Evolutionary conservation across 1,140 invertebrate genomes (phyloP), one percentile per base, ranked within the genome.

Genomic region (Brachionus manjavacas): DNA sequence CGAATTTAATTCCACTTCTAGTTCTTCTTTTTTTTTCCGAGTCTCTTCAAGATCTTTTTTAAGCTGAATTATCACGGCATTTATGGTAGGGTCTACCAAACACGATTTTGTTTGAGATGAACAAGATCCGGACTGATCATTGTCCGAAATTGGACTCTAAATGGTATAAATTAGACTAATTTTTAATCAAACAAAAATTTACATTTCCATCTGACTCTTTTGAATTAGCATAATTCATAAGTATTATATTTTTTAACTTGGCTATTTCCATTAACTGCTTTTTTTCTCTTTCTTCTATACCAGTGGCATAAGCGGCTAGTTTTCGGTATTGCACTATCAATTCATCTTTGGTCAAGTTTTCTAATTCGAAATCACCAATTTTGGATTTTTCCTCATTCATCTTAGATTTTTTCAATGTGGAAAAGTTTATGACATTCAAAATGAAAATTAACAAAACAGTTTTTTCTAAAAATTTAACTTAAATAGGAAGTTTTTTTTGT

Each of bases 11-110:
- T 83, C 81, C 3, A 49, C 25, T 83, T 83, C 49, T 23, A 68
- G 35, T 20, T 83, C 81, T 49, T 83, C 81, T 31, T 60, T 52
- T 46, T 68, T 68, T 20, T 70, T 83, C 16, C 39, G 60, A 46
- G 60, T 70, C 11, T 83, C 60, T 83, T 83, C 81, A 4, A 83
- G 20, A 9, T 83, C 81, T 70, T 83, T 68, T 68, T 60, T 68
- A 3, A 83, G 35, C 35, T 83, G 81, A 31, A 68, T 23, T 8
- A 68, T 28, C 2, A 83, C 25, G 11, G 60, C 60, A 70, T 83
- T 83, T 25, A 83, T 72, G 11, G 23, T 25, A 3, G 81, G 81
- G 41, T 83, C 81, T 3, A 68, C 64, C 4, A 81, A 41, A 39
- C 55, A 64, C 4, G 55, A 14, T 16, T 80, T 80, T n/a, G 43